Evolutionary conservation across 2,888 invertebrate genomes (phyloP), one percentile per base, ranked within the genome.

Genomic region (Bhutanitis thaidina): DNA sequence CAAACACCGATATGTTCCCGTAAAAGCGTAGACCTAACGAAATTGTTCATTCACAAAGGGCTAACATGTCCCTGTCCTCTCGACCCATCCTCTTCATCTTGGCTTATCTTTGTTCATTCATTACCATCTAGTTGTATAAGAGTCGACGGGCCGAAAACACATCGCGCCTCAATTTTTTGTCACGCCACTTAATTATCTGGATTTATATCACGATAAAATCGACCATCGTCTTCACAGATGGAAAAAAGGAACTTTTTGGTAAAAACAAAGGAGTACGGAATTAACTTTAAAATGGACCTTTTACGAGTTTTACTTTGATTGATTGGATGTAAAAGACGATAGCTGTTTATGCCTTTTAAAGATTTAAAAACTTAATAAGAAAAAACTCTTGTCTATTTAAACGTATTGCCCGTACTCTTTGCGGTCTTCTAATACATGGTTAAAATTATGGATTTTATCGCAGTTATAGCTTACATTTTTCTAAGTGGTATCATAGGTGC

Each of bases 131-230:
- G 84, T 77, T 80, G 80, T 84, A 85, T 86, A 80, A 76, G 74
- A 88, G 77, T 81, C 87, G 85, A 87, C 86, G 85, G 81, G 65
- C 78, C 85, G 81, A 82, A 80, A 83, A 86, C 83, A 80, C 73
- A 87, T 85, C 80, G 81, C 80, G 80, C 86, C 84, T 86, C 80
- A 72, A 86, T 80, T 88, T 88, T 88, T 87, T 88, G 87, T 88
- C 85, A 80, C 84, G 81, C 78, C 81, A 80, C 85, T 88, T 87
- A 88, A 88, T 88, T 88, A 87, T 86, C 83, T 75, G 77, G 81
- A 82, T 88, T 84, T 86, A 85, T 83, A 84, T 83, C 79, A 69
- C 65, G 87, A 88, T 88, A 86, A 84, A 78, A 81, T 77, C 81
- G 67, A 75, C 64, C 67, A 59, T 56, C 58, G 57, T 53, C 47